Base-by-base conservation (phyloP, 2,888 invertebrate species). In the Phaonia tiefii region DNA sequence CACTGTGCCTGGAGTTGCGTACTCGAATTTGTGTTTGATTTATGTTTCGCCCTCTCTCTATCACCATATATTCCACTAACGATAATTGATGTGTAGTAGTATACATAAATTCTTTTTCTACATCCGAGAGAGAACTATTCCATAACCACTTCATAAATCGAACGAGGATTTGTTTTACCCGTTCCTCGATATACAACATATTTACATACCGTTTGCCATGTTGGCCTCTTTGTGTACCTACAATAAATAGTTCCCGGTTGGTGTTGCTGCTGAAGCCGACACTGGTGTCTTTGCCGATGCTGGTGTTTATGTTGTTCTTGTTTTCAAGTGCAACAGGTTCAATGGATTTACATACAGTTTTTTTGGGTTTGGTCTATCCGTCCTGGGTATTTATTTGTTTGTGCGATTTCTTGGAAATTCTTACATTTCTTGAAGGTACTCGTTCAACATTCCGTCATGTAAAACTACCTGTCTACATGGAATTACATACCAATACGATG, bases 361-460 rank as follows among this genome's bases (percentile, higher is more conserved):
- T 49, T 51, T 26, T 54, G 69, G 69, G 69, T 69, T 60, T 60
- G 71, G 37, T 60, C 60, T 51, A 51, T 31, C 54, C 4, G 31
- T 31, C 31, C 31, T 31, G 4, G 31, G 39, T 49, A 72, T n/a
- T n/a, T n/a, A n/a, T 54, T 63, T 69, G 37, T 65, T 20, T 60
- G 54, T 80, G 80, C 75, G 73, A 83, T 80, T 83, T 81, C 79
- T 75, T 37, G 54, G 83, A 83, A 83, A 82, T 79, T 74, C 65
- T 82, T 73, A 54, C 42, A 69, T 15, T 69, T 51, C 13, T 1
- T 26, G 39, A 74, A 74, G 54, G 42, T 44, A 74, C n/a, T n/a
- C n/a, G n/a, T n/a, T n/a, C 63, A 37, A 46, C 46, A 51, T 67
- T 67, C 67, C 46, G 31, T 26, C 51, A 49, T 67, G 51, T 51